These are phyloP conservation scores for Suncus etruscus DNA, from an alignment of 2,113 vertebrate species.

Conservation along the genomic window DNA sequence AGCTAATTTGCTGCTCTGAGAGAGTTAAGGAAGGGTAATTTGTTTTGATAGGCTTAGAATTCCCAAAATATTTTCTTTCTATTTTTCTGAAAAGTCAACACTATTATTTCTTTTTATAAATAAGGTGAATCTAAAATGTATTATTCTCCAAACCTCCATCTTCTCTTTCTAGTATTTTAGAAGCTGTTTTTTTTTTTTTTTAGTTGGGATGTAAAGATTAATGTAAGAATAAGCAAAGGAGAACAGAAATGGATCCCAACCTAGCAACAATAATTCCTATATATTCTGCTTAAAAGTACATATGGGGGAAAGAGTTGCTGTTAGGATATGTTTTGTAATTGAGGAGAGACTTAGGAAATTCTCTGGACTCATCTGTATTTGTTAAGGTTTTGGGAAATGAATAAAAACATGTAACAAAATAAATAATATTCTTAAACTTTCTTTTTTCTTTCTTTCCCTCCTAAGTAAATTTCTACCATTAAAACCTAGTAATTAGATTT, in stretches of 20 bases:
- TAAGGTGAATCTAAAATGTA: not conserved
- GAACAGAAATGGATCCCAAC: not conserved
- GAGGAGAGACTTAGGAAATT: not conserved
- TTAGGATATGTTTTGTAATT: not conserved
- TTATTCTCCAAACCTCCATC: not conserved
- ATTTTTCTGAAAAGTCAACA: not conserved
- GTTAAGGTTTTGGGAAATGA: not conserved
- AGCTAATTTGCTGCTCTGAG: not conserved
- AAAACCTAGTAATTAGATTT: not conserved
- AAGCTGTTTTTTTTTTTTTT: not conserved
- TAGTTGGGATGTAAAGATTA: not conserved
- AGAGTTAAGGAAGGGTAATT: not conserved
- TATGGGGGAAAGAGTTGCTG: not conserved
- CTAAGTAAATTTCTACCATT: not conserved
- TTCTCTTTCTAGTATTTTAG: not conserved
- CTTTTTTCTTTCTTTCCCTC: not conserved
- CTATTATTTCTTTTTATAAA: not conserved
- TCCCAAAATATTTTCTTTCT: not conserved
- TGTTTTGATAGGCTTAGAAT: not conserved
- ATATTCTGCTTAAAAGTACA: not conserved
- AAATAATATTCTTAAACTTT: not conserved
- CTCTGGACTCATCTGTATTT: not conserved
- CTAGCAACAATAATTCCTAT: not conserved
- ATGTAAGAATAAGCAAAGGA: not conserved
- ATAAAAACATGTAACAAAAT: not conserved